Evolutionary conservation across 2,888 invertebrate genomes (phyloP), one percentile per base, ranked within the genome.

Genomic region (Drosophila austrosaltans): DNA sequence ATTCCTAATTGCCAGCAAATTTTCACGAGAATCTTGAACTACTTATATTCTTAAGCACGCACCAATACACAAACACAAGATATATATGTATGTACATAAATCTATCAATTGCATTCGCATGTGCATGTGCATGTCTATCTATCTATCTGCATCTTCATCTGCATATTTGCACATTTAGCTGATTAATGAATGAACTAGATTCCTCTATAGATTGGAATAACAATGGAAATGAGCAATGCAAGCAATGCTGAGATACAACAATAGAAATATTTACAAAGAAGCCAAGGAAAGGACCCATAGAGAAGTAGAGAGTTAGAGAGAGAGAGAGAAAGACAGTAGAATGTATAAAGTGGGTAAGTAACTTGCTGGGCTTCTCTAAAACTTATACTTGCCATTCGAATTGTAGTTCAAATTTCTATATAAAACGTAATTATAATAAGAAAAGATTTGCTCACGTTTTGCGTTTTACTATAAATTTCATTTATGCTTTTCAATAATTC

Each of bases 171-270:
- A 48, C 40, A 40, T 40, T 48, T 12, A 48, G 25, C 22, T 48
- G 48, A 48, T 48, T 48, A 48, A 48, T 48, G 48, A 48, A 48
- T 48, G 10, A 48, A 48, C 48, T 48, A 25, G 48, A 48, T 48
- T 48, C 48, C 8, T 8, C 20, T 22, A 22, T 6, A 48, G 8
- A 48, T 48, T 48, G 8, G 4, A 48, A 48, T 48, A 20, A 48
- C 44, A 48, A 48, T 48, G 6, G 48, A 48, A 48, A 25, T 48
- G 48, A 22, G 22, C 8, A 48, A 48, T 48, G 22, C 48, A 22
- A 48, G 10, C 10, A 25, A 48, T 25, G 1, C 22, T 12, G 12
- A 48, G 4, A 12, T 48, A 12, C 1, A 25, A 25, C 48, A 48
- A 48, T 48, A 8, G 16, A 20, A 44, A 8, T 44, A 16, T 7